Conservation (phyloP, 2,888 invertebrate genomes). For the Drosophila birchii region DNA sequence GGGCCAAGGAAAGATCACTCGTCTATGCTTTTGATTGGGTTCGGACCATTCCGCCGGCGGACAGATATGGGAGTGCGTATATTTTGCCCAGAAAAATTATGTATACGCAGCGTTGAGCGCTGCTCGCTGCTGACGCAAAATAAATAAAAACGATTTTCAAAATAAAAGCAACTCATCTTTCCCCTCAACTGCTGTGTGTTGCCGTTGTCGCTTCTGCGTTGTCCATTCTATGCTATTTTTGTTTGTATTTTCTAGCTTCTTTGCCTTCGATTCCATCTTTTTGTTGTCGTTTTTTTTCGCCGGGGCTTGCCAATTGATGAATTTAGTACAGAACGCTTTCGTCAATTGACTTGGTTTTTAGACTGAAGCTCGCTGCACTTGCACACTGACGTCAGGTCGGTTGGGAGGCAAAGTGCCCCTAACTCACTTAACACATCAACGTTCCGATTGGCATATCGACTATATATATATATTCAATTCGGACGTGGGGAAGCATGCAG, state of each 20-base stretch:
- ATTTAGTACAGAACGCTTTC: conserved; percentile 46
- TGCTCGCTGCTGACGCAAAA: conserved; percentile 68
- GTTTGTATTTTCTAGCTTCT: conserved; percentile 44
- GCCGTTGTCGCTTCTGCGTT: conserved; percentile 48
- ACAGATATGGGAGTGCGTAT: conserved; percentile 36
- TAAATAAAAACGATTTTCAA: conserved; percentile 66
- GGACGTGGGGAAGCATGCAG: conserved; percentile 7
- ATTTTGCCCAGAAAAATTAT: conserved; percentile 41
- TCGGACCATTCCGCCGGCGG: conserved; percentile 9
- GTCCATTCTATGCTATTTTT: conserved; percentile 59
- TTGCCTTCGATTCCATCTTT: conserved; percentile 1
- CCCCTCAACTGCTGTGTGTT: conserved; percentile 12
- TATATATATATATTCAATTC: background rate
- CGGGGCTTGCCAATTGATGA: conserved; percentile 61
- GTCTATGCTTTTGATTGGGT: conserved; percentile 15
- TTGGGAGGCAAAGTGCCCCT: conserved; percentile 23
- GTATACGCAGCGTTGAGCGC: conserved; percentile 38
- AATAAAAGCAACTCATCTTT: conserved; percentile 71
- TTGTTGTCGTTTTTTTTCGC: conserved; percentile 1
- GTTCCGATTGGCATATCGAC: conserved; percentile 21
- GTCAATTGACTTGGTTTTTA: conserved; percentile 58
- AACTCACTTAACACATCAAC: conserved; percentile 51
- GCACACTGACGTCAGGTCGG: conserved; percentile 48
- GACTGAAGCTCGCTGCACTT: conserved; percentile 42
- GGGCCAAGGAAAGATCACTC: conserved; percentile 38